Evolutionary conservation across 1,140 invertebrate species (phyloP).

Genomic region (Heliothis subflexa): DNA sequence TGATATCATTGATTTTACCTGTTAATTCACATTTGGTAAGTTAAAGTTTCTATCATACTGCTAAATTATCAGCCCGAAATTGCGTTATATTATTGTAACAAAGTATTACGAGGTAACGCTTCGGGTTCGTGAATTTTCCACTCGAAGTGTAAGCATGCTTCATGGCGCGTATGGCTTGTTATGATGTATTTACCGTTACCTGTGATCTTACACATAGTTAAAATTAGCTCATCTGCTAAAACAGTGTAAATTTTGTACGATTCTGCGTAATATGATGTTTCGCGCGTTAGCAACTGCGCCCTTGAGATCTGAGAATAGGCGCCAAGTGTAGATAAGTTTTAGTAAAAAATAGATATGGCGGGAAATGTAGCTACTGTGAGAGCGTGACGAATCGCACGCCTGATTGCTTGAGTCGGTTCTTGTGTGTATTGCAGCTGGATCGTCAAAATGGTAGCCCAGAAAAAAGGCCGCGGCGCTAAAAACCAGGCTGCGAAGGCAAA

Average conservation of each 20-base stretch:
- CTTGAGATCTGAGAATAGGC: slow-evolving; percentile 70
- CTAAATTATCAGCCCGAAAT: neutral
- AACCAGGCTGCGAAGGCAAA: slow-evolving; percentile 71
- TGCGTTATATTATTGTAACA: slow-evolving; percentile 8
- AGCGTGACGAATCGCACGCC: slow-evolving; percentile 50
- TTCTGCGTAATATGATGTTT: slow-evolving; percentile 56
- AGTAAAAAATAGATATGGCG: slow-evolving; percentile 63
- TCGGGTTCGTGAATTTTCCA: slow-evolving; percentile 79
- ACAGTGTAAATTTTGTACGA: slow-evolving; percentile 43
- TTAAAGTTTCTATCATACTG: slow-evolving; percentile 38
- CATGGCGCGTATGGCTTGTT: slow-evolving; percentile 73
- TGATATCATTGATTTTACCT: slow-evolving; percentile 60
- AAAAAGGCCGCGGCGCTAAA: slow-evolving; percentile 80
- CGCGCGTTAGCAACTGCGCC: slow-evolving; percentile 65
- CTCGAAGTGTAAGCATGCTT: slow-evolving; percentile 72
- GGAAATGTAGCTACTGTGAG: slow-evolving; percentile 55
- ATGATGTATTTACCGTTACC: slow-evolving; percentile 71
- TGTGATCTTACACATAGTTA: slow-evolving; percentile 48
- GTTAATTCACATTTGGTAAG: slow-evolving; percentile 46
- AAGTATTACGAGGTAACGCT: slow-evolving; percentile 43
- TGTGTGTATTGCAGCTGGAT: slow-evolving; percentile 54
- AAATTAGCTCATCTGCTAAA: slow-evolving; percentile 48
- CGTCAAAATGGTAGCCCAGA: slow-evolving; percentile 78
- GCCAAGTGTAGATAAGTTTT: slow-evolving; percentile 67
- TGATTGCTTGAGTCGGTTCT: slow-evolving; percentile 49